Conservation (phyloP, 2,888 invertebrate genomes). For the Theodoxus fluviatilis region DNA sequence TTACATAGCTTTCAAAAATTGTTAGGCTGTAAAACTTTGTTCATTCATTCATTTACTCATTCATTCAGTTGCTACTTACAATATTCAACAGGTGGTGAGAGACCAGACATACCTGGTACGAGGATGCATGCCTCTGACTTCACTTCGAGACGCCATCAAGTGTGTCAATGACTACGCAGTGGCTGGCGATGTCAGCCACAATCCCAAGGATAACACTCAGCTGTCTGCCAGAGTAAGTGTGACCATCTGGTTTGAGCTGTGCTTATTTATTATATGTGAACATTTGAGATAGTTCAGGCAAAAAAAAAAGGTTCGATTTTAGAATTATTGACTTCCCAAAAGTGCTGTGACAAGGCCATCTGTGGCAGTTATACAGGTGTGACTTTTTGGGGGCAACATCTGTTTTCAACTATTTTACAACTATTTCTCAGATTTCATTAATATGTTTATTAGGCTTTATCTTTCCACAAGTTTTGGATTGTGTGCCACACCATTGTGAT, state of each 20-base stretch:
- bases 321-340: too few relatives aligned
- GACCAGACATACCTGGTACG: too few relatives aligned
- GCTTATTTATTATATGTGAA: not conserved
- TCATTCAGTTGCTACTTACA: too few relatives aligned
- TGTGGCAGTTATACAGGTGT: not conserved
- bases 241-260: too few relatives aligned
- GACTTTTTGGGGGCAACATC: not conserved
- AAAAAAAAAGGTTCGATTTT: not conserved
- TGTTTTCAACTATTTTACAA: not conserved
- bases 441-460: not conserved
- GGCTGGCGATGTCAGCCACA: constrained; percentile 65
- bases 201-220: constrained; percentile 52
- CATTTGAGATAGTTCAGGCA: too few relatives aligned
- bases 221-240: constrained; percentile 56
- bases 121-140: too few relatives aligned
- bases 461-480: not conserved
- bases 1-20: too few relatives aligned
- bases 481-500: not conserved
- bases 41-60: too few relatives aligned
- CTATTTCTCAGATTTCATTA: not conserved
- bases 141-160: constrained; percentile 77
- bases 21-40: too few relatives aligned
- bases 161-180: constrained; percentile 75
- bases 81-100: too few relatives aligned
- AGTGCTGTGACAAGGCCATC: too few relatives aligned